Base-by-base conservation (phyloP, 2,888 invertebrate genomes). In the Oscheius sp. region DNA sequence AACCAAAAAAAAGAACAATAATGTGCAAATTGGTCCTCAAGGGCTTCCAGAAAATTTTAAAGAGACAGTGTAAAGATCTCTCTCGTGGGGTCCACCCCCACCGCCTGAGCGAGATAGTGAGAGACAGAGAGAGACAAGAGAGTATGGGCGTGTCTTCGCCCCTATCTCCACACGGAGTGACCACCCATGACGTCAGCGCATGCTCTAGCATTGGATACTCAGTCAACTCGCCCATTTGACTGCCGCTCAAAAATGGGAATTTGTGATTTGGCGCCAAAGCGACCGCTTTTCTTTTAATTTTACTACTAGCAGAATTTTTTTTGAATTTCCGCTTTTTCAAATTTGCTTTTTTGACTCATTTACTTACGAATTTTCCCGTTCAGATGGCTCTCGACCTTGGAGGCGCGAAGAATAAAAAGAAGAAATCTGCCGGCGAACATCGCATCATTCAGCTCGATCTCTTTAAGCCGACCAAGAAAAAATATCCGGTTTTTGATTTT, bases 381-480 rank as follows among this genome's bases (percentile, higher is more conserved):
- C n/a, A 47, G 21, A 59, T 66, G 62, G 59, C 62, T 32, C 60
- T 76, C 50, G 66, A 74, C 21, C 37, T 74, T 32, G 73, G 66
- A 9, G 72, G 72, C 35, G 57, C 35, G 9, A 50, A 53, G 60
- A 60, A 60, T 50, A 74, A 70, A 35, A 74, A 70, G 42, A 50
- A 37, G 35, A 66, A 74, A 50, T 21, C n/a, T 42, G 35, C 42
- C 2, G 74, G 53, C 21, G 29, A 70, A 29, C 59, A 62, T 42
- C 9, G 60, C 29, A 62, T 74, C 48, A 70, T 74, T 47, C 47
- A 51, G 21, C 35, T 74, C n/a, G 62, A 70, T 70, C 70, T 74
- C 5, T 74, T 70, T 70, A 70, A 70, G 47, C 74, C 74, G 32
- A 70, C 62, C 13, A 70, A 63, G 63, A 74, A 70, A 42, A 74